phyloP scores from a whole-genome alignment of 2,888 invertebrate species.

The Drosophila nigricruria region DNA sequence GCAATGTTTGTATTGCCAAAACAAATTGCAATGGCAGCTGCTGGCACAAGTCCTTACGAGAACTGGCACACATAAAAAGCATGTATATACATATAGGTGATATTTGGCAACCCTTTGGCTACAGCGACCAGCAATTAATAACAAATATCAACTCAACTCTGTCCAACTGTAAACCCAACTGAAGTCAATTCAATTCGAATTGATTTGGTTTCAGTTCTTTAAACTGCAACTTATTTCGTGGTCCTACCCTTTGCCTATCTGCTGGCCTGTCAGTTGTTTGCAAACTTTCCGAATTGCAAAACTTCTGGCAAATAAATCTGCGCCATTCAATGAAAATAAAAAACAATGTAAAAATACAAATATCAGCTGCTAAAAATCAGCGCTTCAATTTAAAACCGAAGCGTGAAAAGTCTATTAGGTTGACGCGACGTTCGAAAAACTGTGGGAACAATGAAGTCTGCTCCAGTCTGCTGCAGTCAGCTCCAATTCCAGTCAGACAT shows the following conservation, averaged over 20 bases:
- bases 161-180: conserved; percentile 1
- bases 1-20: conserved; percentile 52
- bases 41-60: conserved; percentile 52
- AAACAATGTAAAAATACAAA: conserved; percentile 45
- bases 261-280: conserved; percentile 33
- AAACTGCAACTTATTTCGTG: conserved; percentile 31
- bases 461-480: conserved; percentile 59
- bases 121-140: conserved; percentile 65
- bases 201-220: conserved; percentile 31
- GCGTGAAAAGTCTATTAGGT: conserved; percentile 80
- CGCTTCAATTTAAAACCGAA: conserved; percentile 79
- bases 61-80: conserved; percentile 38
- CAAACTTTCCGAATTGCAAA: conserved; percentile 68
- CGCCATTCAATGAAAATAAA: conserved; percentile 25
- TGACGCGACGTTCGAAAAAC: conserved; percentile 60
- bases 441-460: conserved; percentile 79
- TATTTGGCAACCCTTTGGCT: conserved; percentile 68
- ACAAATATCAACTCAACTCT: conserved; percentile 54
- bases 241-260: conserved; percentile 27
- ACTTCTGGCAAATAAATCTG: conserved; percentile 65
- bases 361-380: conserved; percentile 74
- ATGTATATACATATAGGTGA: conserved; percentile 19
- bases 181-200: conserved; percentile 40
- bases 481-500: neutral
- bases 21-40: conserved; percentile 69